Conservation (phyloP, 1,140 invertebrate genomes). For the Cydia splendana region DNA sequence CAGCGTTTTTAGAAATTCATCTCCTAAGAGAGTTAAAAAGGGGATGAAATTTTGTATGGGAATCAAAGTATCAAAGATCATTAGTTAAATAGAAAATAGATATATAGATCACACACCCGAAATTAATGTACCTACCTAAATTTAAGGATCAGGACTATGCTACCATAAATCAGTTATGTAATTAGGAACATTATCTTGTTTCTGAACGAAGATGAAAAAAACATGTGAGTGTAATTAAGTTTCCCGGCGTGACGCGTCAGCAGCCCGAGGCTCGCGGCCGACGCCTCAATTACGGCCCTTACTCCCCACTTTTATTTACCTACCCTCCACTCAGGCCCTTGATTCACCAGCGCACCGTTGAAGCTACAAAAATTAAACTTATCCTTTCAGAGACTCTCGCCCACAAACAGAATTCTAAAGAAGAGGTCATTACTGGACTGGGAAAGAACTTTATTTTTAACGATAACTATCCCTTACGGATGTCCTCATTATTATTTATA, state of each 20-base stretch:
- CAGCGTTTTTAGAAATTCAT: too few relatives aligned
- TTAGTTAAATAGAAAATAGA: too few relatives aligned
- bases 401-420: constrained; percentile 21
- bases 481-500: neutral
- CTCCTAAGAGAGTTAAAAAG: too few relatives aligned
- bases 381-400: constrained; percentile 25
- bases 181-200: neutral
- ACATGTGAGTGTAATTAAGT: constrained; percentile 31
- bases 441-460: constrained; percentile 21
- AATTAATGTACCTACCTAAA: too few relatives aligned
- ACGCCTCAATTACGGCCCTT: constrained; percentile 19
- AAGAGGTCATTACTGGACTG: neutral
- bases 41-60: too few relatives aligned
- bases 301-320: constrained; percentile 27
- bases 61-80: too few relatives aligned
- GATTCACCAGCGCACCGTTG: constrained; percentile 30
- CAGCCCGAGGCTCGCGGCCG: constrained; percentile 17
- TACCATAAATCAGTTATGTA: too few relatives aligned
- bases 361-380: constrained; percentile 22
- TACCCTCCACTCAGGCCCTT: constrained; percentile 31
- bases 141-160: too few relatives aligned
- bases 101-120: too few relatives aligned
- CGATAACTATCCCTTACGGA: neutral
- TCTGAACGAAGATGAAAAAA: constrained; percentile 10
- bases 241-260: constrained; percentile 17